phyloP scores from a whole-genome alignment of 2,888 invertebrate genomes.

The Tanypteryx hageni region DNA sequence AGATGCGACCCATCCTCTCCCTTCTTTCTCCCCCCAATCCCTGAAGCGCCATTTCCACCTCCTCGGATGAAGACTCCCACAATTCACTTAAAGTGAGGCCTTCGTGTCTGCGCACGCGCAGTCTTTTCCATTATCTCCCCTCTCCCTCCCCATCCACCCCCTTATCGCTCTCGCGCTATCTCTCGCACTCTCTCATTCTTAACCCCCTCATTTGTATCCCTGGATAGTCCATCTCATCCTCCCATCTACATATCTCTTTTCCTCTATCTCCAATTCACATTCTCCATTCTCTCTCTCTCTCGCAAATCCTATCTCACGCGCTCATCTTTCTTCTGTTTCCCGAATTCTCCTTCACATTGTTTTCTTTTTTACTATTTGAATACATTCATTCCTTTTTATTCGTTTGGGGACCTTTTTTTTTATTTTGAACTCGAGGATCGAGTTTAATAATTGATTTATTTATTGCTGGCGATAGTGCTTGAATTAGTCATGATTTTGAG shows the following conservation, averaged over 20 bases:
- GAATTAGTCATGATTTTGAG: too few species aligned
- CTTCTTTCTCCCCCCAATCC: not conserved
- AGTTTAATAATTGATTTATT: too few species aligned
- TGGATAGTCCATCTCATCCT: constrained; percentile 42
- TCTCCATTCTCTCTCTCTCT: not conserved
- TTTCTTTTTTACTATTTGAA: too few species aligned
- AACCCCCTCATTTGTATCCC: constrained; percentile 55
- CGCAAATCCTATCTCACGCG: not conserved
- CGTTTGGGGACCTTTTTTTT: too few species aligned
- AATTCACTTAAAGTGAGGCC: constrained; percentile 7
- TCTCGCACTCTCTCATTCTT: constrained; percentile 5
- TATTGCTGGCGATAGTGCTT: too few species aligned
- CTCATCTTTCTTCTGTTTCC: not conserved
- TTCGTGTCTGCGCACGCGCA: not conserved
- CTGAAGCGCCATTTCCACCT: not conserved
- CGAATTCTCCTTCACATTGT: not conserved
- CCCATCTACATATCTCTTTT: constrained; percentile 37
- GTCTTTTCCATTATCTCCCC: not conserved
- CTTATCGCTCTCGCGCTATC: not conserved
- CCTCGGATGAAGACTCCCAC: not conserved
- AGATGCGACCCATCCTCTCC: not conserved
- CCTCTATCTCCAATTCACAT: constrained; percentile 14
- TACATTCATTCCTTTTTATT: too few species aligned
- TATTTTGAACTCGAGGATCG: too few species aligned
- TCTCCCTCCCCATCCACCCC: not conserved